Evolutionary conservation across 2,888 invertebrate species (phyloP).

Genomic region (Macrosiphum euphorbiae): DNA sequence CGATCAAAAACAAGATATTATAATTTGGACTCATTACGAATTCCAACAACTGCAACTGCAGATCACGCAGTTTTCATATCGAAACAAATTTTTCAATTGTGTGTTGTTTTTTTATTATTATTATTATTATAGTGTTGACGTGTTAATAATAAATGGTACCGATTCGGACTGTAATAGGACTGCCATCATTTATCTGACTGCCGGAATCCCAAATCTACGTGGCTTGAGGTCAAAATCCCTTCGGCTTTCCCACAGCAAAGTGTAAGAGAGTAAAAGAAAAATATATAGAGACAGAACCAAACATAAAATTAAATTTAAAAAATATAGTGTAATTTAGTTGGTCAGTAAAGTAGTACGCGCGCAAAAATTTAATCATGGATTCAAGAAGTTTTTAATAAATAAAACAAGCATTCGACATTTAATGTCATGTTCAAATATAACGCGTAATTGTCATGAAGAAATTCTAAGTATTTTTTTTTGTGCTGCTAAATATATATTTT

Average conservation of each 20-base stretch:
- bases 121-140: constrained; percentile 28
- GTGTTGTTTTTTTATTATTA: not conserved
- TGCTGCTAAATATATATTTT: not conserved
- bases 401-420: not conserved
- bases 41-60: not conserved
- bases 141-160: constrained; percentile 50
- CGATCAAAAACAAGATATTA: not conserved
- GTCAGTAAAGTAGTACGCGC: not conserved
- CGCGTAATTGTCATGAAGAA: not conserved
- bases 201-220: not conserved
- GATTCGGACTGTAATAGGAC: constrained; percentile 18
- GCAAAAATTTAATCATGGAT: not conserved
- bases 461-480: not conserved
- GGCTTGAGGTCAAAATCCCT: constrained; percentile 30
- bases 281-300: not conserved
- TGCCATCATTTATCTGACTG: constrained; percentile 39
- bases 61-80: not conserved
- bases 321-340: not conserved
- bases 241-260: not conserved
- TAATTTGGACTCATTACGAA: not conserved
- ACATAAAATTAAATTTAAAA: constrained; percentile 8
- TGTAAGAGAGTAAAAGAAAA: not conserved
- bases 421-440: not conserved
- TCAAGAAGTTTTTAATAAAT: not conserved
- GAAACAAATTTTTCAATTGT: not conserved